Base-by-base conservation (phyloP, 1,140 invertebrate species). In the Drosophila fuyamai region DNA sequence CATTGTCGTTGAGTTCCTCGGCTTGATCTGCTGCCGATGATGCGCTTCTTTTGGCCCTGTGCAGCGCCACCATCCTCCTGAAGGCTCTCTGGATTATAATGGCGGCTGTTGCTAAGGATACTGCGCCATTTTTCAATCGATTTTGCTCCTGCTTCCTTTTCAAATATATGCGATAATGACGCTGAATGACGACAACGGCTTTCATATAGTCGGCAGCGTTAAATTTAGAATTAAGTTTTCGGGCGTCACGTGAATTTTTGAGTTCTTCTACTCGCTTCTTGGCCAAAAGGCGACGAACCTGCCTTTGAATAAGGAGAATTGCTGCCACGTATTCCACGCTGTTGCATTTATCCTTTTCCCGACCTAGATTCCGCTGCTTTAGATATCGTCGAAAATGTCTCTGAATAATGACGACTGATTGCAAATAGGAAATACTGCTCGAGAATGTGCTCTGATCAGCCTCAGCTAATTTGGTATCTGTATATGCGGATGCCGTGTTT, bases 71-170 rank as follows among this genome's bases (percentile, higher is more conserved):
- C 63, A 91, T 66, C 50, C 70, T 78, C 29, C 80, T 61, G 46
- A 88, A 86, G 61, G 82, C 81, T 47, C 77, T 61, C 48, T 91
- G 90, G 43, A 91, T 91, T 67, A 86, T 81, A 29, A 90, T 72
- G 44, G 90, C 85, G 6, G 90, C 90, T 43, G 75, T 66, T 46
- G 58, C 65, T 14, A 88, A 41, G 14, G 75, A 76, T 53, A 83
- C 50, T 23, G 56, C 51, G 7, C 13, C 47, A 9, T 9, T 43
- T 51, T 43, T 76, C 23, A 48, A 57, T 62, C 40, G 66, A 27
- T 46, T 46, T 18, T 50, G 50, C 43, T 55, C 54, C 10, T 47
- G 38, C 16, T 77, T 89, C 32, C 18, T 62, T 54, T 44, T 62
- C 13, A 82, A 78, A 66, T 79, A 79, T 32, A 46, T 44, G 6